Percentiles rank a stretch among this genome's conserved stretches.
phyloP scores from a whole-genome alignment of 30 jellyfish, hydroid and myxozoan genomes.

The Aurelia coerulea region DNA sequence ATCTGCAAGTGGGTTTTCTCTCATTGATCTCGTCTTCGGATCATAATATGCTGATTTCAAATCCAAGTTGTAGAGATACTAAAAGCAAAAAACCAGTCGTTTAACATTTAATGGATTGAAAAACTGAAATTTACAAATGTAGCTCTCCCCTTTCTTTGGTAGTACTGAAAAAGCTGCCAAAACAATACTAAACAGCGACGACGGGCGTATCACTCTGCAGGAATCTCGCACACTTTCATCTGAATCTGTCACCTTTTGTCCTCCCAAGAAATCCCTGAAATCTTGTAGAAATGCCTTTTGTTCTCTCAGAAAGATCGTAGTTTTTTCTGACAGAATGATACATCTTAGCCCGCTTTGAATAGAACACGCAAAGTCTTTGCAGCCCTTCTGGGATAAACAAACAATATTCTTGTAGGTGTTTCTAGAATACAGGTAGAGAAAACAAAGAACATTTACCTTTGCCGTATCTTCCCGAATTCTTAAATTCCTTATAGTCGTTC shows the following conservation, averaged over 20 bases:
- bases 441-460: constrained; percentile 51
- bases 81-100: background rate
- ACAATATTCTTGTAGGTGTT: too few species aligned
- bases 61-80: constrained; percentile 95
- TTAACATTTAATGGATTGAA: background rate
- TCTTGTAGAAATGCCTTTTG: too few species aligned
- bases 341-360: too few species aligned
- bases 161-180: too few species aligned
- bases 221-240: too few species aligned
- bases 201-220: too few species aligned
- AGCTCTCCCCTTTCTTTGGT: too few species aligned
- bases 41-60: constrained; percentile 97
- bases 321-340: background rate
- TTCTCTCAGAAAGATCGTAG: background rate
- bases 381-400: too few species aligned
- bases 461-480: constrained; percentile 99
- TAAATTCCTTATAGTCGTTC: constrained; percentile 90
- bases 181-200: too few species aligned
- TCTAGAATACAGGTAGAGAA: background rate
- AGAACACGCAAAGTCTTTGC: too few species aligned
- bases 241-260: too few species aligned
- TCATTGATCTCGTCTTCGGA: constrained; percentile 99
- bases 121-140: background rate
- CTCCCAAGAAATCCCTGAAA: too few species aligned
- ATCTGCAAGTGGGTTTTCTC: constrained; percentile 87